These are phyloP conservation scores for Amorpha juglandis DNA, from an alignment of 2,888 invertebrate genomes.

Conservation along the genomic window DNA sequence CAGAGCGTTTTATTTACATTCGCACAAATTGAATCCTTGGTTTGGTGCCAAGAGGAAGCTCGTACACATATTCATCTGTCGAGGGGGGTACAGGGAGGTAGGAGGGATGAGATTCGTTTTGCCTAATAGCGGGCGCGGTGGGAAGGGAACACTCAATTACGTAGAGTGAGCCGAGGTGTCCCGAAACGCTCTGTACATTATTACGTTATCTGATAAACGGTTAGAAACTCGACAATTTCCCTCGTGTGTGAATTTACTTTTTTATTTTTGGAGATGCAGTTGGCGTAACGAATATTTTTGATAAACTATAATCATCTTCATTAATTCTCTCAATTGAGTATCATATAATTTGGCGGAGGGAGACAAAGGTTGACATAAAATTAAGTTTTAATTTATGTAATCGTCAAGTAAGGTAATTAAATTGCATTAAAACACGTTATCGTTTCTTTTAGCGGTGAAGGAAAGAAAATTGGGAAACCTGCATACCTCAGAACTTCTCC, in stretches of 20 bases:
- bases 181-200: constrained; percentile 75
- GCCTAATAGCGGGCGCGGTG: constrained; percentile 78
- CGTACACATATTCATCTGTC: constrained; percentile 61
- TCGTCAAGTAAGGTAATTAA: too few species aligned
- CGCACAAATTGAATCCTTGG: constrained; percentile 81
- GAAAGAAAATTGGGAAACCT: too few species aligned
- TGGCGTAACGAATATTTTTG: neutral
- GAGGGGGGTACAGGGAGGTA: constrained; percentile 37
- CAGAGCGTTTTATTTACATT: constrained; percentile 77
- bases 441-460: too few species aligned
- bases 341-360: too few species aligned
- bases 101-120: constrained; percentile 78
- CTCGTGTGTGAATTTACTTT: constrained; percentile 26
- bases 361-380: too few species aligned
- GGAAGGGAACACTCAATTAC: constrained; percentile 78
- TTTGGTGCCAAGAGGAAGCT: constrained; percentile 69
- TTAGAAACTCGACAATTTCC: constrained; percentile 33
- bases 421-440: too few species aligned
- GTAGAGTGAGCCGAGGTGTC: constrained; percentile 77
- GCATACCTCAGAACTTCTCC: too few species aligned
- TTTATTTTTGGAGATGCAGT: neutral
- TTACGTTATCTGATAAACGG: constrained; percentile 82
- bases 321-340: too few species aligned
- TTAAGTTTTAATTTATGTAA: too few species aligned
- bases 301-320: neutral